Evolutionary conservation across 2,888 invertebrate genomes (phyloP).

Genomic region (Torymus auratus): DNA sequence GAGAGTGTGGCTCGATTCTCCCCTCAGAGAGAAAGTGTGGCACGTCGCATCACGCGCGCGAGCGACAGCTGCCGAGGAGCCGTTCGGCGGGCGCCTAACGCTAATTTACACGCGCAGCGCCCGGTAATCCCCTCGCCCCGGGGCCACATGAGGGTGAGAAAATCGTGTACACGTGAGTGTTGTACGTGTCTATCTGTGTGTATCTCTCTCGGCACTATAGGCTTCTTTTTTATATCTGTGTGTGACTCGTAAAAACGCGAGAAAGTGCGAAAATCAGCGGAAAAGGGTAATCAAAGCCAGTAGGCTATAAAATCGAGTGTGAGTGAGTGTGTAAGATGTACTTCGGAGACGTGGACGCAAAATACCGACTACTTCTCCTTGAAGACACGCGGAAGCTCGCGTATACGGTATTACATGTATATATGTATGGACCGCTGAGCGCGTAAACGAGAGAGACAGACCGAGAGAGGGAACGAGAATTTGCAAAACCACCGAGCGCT

Average conservation of each 20-base stretch:
- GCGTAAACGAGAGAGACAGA: not conserved
- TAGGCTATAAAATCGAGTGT: conserved; percentile 2
- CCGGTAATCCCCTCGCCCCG: not conserved
- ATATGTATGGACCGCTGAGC: conserved; percentile 29
- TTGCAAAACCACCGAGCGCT: conserved; percentile 18
- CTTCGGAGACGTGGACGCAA: too few relatives aligned
- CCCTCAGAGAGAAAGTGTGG: too few relatives aligned
- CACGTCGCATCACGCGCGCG: too few relatives aligned
- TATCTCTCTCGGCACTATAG: not conserved
- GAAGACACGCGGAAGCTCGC: too few relatives aligned
- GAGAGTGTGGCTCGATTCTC: too few relatives aligned
- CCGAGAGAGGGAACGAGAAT: not conserved
- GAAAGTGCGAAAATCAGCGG: conserved; percentile 44
- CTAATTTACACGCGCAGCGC: conserved; percentile 7
- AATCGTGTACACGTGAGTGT: not conserved
- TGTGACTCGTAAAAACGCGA: conserved; percentile 20
- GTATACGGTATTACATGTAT: conserved; percentile 38
- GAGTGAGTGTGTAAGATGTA: not conserved
- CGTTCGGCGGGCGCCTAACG: not conserved
- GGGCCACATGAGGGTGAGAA: not conserved
- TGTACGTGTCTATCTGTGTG: not conserved
- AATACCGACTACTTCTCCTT: too few relatives aligned
- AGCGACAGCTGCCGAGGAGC: too few relatives aligned
- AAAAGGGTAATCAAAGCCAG: conserved; percentile 36
- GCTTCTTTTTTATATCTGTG: not conserved